Conservation (phyloP, 2,113 vertebrate genomes). For the Cyprinodon brontotheroides region DNA sequence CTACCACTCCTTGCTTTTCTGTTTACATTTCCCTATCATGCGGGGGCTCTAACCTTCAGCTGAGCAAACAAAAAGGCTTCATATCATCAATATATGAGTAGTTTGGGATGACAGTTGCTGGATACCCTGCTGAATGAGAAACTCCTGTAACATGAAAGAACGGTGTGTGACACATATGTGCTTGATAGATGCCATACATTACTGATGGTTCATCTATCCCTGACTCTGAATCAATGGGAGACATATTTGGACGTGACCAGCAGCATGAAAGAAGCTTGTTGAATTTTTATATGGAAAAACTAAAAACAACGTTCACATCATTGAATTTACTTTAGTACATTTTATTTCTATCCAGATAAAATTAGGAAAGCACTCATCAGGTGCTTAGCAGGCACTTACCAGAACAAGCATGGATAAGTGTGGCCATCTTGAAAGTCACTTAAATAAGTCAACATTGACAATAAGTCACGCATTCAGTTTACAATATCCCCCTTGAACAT, state of each 20-base stretch:
- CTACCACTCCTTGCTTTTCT: slow-evolving; percentile 33
- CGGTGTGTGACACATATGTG: not conserved
- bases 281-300: slow-evolving; percentile 17
- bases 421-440: no score
- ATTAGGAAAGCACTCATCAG: slow-evolving; percentile 35
- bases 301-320: slow-evolving; percentile 32
- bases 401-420: not conserved
- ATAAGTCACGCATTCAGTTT: no score
- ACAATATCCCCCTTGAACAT: no score
- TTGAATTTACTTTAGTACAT: slow-evolving; percentile 38
- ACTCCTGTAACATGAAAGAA: slow-evolving; percentile 10
- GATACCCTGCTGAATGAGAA: slow-evolving; percentile 49
- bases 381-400: slow-evolving; percentile 24
- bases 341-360: slow-evolving; percentile 23
- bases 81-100: slow-evolving; percentile 39
- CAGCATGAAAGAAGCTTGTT: not conserved
- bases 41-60: slow-evolving; percentile 70
- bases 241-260: not conserved
- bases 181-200: slow-evolving; percentile 1
- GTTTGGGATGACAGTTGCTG: slow-evolving; percentile 47
- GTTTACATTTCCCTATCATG: slow-evolving; percentile 63
- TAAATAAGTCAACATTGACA: not conserved
- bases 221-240: not conserved
- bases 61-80: slow-evolving; percentile 77
- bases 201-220: not conserved